phyloP scores from a whole-genome alignment of 2,113 vertebrate species.

The Montifringilla adamsi region DNA sequence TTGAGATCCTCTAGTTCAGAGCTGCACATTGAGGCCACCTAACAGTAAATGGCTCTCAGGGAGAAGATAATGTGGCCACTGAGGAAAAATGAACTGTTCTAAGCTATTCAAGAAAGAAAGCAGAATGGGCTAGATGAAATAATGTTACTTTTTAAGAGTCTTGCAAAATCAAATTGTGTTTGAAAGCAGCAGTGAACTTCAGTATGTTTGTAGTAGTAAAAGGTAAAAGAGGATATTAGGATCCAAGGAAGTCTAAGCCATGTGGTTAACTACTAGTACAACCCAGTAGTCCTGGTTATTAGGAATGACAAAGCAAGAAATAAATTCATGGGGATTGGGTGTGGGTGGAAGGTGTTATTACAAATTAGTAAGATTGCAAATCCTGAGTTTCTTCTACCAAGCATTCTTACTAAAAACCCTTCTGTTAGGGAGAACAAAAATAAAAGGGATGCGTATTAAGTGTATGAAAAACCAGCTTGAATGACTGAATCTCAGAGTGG shows the following conservation, averaged over 20 bases:
- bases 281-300: background rate
- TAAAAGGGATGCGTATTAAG: background rate
- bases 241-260: background rate
- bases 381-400: background rate
- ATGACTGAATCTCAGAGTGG: background rate
- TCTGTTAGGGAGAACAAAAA: background rate
- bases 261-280: background rate
- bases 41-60: accelerated
- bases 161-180: background rate
- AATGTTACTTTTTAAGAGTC: background rate
- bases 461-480: background rate
- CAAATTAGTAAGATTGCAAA: background rate
- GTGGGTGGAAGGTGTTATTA: background rate
- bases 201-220: background rate
- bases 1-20: background rate
- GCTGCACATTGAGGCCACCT: background rate
- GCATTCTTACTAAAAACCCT: background rate
- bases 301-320: background rate
- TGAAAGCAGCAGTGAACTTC: background rate
- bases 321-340: background rate
- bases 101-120: background rate
- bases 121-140: background rate
- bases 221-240: background rate
- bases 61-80: background rate
- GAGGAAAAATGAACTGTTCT: background rate